A percentile compares a stretch with the other conserved stretches of the same genome.
Conservation (phyloP, 1,140 invertebrate genomes). For the Oppia nitens region DNA sequence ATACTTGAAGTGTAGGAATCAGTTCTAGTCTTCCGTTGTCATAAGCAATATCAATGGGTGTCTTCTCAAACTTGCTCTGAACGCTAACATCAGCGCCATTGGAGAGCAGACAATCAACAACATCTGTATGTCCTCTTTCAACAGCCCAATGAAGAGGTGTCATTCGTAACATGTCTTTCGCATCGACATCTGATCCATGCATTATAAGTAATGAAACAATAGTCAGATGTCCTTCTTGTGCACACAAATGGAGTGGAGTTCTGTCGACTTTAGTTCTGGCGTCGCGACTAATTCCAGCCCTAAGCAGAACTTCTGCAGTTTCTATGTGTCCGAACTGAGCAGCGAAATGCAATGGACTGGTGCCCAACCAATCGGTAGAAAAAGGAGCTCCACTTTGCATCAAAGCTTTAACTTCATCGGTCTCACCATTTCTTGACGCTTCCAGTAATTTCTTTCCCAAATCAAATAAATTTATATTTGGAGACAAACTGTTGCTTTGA, state of each 20-base stretch:
- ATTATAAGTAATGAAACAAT: conserved; percentile 59
- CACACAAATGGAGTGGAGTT: conserved; percentile 71
- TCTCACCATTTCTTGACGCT: conserved; percentile 56
- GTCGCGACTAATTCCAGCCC: conserved; percentile 68
- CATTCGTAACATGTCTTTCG: conserved; percentile 76
- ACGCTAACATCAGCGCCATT: conserved; percentile 47
- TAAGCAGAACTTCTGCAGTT: conserved; percentile 60
- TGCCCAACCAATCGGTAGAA: conserved; percentile 72
- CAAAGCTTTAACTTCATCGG: conserved; percentile 52
- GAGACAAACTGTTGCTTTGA: not conserved
- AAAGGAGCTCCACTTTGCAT: conserved; percentile 75
- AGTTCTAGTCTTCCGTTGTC: conserved; percentile 44
- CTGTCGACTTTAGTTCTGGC: conserved; percentile 78
- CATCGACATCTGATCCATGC: conserved; percentile 54
- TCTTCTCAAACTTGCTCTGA: conserved; percentile 65
- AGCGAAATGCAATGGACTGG: conserved; percentile 69
- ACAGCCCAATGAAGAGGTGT: conserved; percentile 88
- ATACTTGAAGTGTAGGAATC: conserved; percentile 38
- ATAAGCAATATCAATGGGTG: conserved; percentile 54
- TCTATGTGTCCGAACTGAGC: conserved; percentile 61
- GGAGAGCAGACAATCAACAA: conserved; percentile 49
- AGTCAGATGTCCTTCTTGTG: conserved; percentile 60
- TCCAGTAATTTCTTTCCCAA: conserved; percentile 63
- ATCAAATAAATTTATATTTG: conserved; percentile 37
- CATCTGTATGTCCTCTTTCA: conserved; percentile 53